Evolutionary conservation across 2,888 invertebrate genomes (phyloP).

Genomic region (Dicranocentrus wangi): DNA sequence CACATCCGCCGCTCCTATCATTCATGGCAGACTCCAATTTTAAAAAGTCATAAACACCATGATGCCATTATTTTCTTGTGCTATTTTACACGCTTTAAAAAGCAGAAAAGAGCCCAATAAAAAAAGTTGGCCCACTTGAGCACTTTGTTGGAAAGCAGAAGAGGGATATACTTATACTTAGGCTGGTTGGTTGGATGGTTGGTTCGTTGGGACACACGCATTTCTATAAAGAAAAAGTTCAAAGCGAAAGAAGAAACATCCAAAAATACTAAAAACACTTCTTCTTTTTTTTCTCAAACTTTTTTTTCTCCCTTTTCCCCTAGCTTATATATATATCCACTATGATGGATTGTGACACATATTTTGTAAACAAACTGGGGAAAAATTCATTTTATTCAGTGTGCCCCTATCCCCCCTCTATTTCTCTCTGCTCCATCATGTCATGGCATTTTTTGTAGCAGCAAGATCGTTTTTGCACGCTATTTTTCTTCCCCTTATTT

Average conservation of each 20-base stretch:
- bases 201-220: too few relatives aligned
- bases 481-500: too few relatives aligned
- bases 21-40: conserved; percentile 57
- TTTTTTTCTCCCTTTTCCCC: not conserved
- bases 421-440: conserved; percentile 28
- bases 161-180: too few relatives aligned
- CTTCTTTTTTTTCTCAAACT: not conserved
- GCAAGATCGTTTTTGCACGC: too few relatives aligned
- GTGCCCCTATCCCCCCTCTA: not conserved
- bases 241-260: too few relatives aligned
- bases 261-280: conserved; percentile 13
- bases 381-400: conserved; percentile 47
- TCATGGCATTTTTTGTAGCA: conserved; percentile 24
- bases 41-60: conserved; percentile 54
- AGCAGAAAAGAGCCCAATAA: conserved; percentile 55
- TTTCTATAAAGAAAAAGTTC: too few relatives aligned
- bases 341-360: conserved; percentile 61
- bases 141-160: too few relatives aligned
- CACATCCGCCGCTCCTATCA: conserved; percentile 42
- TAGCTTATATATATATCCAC: conserved; percentile 21
- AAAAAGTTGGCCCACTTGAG: conserved; percentile 51
- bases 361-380: conserved; percentile 52
- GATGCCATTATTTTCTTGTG: conserved; percentile 55
- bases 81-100: conserved; percentile 61
- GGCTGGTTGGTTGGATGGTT: too few relatives aligned